Evolutionary conservation across 2,888 invertebrate species (phyloP), one percentile per base, ranked within the genome.

Genomic region (Branchipolynoe longqiensis): DNA sequence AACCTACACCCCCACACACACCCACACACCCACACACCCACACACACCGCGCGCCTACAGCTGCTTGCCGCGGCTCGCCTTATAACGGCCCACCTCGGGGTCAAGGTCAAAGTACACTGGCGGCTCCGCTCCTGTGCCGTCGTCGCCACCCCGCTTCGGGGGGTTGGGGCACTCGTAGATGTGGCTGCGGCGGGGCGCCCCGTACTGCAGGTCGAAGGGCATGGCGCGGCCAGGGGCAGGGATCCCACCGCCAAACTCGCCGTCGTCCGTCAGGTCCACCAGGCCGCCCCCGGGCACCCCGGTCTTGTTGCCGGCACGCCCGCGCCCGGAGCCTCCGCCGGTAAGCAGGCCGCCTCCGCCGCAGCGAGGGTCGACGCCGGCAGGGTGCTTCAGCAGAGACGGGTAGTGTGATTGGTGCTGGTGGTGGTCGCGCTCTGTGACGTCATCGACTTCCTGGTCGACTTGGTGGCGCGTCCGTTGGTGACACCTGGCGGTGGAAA

Each of bases 101-200:
- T 83, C 83, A 8, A 83, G 40, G 36, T 83, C 83, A 59, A 83
- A 83, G 28, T 83, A 83, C 62, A 83, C 59, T 12, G 83, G 83
- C 22, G 83, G 83, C 14, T 83, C 83, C 38, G 18, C 40, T 1
- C 40, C 41, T 25, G 33, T 36, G 28, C 31, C 31, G 31, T 33
- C 31, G 36, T 83, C 83, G 38, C n/a, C 38, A 12, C n/a, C 22
- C 58, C 83, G 8, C 22, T 62, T 58, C n/a, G 83, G 83, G 3
- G 83, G 83, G 62, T 83, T 83, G 1, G 83, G 83, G 62, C 83
- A 83, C 31, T 83, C 83, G 64, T 83, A 83, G 41, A 83, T 83
- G 40, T 83, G 83, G 25, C 62, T 62, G 25, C 83, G 4, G 0
- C 83, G 36, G 6, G 83, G 83, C 8, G 48, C 78, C n/a, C n/a